phyloP scores from a whole-genome alignment of 2,888 invertebrate genomes.

The Quadriops clusia region DNA sequence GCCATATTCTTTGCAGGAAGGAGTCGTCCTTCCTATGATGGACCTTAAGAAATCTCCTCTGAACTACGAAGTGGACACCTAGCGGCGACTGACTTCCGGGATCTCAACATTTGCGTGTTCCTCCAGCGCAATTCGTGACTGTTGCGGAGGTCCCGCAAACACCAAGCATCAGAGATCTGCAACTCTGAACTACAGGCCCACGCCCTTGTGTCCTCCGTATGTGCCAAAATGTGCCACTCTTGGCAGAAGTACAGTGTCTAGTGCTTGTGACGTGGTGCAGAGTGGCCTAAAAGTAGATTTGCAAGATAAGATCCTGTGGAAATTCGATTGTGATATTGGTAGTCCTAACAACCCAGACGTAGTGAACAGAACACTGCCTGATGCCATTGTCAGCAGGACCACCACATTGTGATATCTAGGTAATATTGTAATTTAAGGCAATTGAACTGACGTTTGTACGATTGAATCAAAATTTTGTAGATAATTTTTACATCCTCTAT shows the following conservation, averaged over 20 bases:
- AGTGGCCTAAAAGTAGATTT: conserved; percentile 81
- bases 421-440: conserved; percentile 8
- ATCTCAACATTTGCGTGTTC: conserved; percentile 30
- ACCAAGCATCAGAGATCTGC: conserved; percentile 26
- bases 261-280: conserved; percentile 77
- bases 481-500: too few relatives aligned
- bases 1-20: conserved; percentile 47
- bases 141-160: conserved; percentile 34
- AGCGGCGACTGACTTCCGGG: conserved; percentile 37
- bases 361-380: conserved; percentile 30
- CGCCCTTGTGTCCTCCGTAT: conserved; percentile 27
- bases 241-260: conserved; percentile 45
- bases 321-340: conserved; percentile 36
- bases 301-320: conserved; percentile 43
- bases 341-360: conserved; percentile 36
- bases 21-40: conserved; percentile 51
- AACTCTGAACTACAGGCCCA: conserved; percentile 28
- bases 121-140: conserved; percentile 34
- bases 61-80: conserved; percentile 45
- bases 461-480: conserved; percentile 8
- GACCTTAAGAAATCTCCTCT: conserved; percentile 52
- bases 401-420: conserved; percentile 36
- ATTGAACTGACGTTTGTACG: conserved; percentile 16
- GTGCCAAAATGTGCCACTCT: conserved; percentile 23
- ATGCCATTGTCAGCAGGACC: conserved; percentile 34